Base-by-base conservation (phyloP, 2,113 vertebrate genomes). In the Colossoma macropomum region DNA sequence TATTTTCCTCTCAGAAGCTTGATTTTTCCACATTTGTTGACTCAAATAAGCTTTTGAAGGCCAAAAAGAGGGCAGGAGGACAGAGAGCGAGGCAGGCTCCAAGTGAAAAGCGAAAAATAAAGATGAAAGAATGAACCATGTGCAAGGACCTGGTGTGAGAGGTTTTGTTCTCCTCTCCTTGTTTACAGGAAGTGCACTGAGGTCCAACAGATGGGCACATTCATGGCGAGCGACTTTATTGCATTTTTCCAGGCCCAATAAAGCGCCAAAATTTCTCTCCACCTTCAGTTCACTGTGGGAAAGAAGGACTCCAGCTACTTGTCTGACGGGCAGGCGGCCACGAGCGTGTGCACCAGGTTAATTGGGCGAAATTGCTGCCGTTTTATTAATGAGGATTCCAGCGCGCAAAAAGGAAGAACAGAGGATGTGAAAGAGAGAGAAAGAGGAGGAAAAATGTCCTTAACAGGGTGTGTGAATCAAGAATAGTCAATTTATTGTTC, bases 101-200 rank as follows among this genome's bases (percentile, higher is more conserved):
- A 8, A 23, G 15, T 1, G 21, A 56, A 56, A 23, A 56, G 72
- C 84, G 41, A 41, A 84, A 88, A 90, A 85, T 79, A 86, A 89
- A 90, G 91, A 92, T 92, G 90, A 93, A 93, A 23, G 17, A 38
- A 80, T 68, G 45, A 82, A 81, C 81, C 87, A 32, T 28, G 87
- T 80, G 87, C 81, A 28, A 84, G 9, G 79, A 85, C 87, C 80
- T 84, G 88, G 89, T 86, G 90, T 91, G 92, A 91, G 91, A 88
- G 86, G 87, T 91, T 93, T 91, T 93, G 89, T 93, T 93, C 91
- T 92, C 88, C 71, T 73, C 54, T 82, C 80, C 87, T 93, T 94
- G 92, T 95, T 94, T 93, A 93, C 92, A 94, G 93, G 92, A 93
- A 94, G 90, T 90, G 84, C 89, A 85, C 90, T 91, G 89, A 91